phyloP scores from a whole-genome alignment of 2,113 vertebrate genomes.

The Condylura cristata region DNA sequence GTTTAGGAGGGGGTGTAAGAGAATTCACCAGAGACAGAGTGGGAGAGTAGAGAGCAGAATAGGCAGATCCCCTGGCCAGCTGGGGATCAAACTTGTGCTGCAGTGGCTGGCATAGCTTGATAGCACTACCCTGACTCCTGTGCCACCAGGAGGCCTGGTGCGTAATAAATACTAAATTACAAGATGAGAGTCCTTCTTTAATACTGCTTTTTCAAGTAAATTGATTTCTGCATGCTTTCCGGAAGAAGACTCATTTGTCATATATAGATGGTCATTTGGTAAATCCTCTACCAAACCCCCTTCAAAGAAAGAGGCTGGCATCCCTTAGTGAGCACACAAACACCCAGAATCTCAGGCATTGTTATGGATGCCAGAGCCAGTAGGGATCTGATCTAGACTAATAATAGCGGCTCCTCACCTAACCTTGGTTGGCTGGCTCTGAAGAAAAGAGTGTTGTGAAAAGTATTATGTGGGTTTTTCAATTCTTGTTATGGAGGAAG shows the following conservation, averaged over 20 bases:
- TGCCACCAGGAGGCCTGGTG: too few species aligned
- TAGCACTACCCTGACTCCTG: too few species aligned
- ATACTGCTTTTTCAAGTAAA: neutral
- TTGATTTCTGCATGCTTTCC: neutral
- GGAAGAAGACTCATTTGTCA: neutral
- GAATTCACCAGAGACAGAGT: too few species aligned
- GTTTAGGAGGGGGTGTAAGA: too few species aligned
- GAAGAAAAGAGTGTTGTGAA: neutral
- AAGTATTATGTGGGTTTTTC: neutral
- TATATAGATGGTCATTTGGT: neutral
- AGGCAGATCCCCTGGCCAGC: too few species aligned
- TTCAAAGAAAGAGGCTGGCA: neutral
- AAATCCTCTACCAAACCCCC: neutral
- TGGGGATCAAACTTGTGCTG: too few species aligned
- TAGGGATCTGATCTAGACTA: neutral
- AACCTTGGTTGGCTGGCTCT: neutral
- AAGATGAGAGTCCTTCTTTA: neutral
- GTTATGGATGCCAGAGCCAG: neutral
- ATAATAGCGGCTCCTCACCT: rapidly evolving
- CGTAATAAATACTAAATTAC: neutral
- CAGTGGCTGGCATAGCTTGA: too few species aligned
- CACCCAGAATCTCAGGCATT: rapidly evolving
- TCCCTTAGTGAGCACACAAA: neutral
- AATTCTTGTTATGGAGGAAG: neutral
- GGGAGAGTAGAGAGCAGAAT: too few species aligned